Evolutionary conservation across 1,140 invertebrate genomes (phyloP), one percentile per base, ranked within the genome.

Genomic region (Grapholita molesta): DNA sequence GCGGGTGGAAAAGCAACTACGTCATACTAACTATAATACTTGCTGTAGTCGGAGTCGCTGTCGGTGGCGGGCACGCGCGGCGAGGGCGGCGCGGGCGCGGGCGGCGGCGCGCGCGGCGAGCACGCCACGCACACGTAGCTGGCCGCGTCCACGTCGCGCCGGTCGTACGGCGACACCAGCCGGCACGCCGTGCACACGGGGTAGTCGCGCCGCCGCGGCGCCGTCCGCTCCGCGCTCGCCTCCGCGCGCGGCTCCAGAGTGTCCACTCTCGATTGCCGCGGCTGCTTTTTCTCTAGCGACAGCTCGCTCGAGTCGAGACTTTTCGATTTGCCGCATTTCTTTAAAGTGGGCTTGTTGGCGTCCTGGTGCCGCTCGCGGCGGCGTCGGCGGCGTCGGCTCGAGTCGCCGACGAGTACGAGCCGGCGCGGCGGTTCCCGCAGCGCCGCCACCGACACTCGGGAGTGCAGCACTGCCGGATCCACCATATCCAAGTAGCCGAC

Each of bases 401-500:
- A 88, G 61, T 85, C 89, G 94, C 95, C 95, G 0, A 97, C 95
- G 28, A 97, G 85, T 6, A 97, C 94, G 0, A 97, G 87, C 9
- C 96, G 92, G 61, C 96, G 96, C 0, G 96, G 95, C 0, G 95
- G 94, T 69, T 96, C 95, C 71, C 95, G 92, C 8, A 96, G 82
- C 75, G 95, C 94, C 0, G 93, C 93, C 11, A 96, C 68, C 1
- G 95, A 94, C n/a, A 96, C 94, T 69, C 96, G 95, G 21, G 95
- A 95, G 11, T 95, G 95, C 2, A 95, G 93, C 70, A 95, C 93
- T 69, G 95, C 94, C 0, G 94, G 94, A 75, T 97, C 96, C 0
- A 97, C 95, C 48, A 96, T 92, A 75, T 97, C 96, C 67, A 97
- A 90, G 77, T 97, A 97, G 0, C 96, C 96, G 1, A 97, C 96